Base-by-base conservation (phyloP, 2,797 vertebrate species). In the Leuciscus waleckii region DNA sequence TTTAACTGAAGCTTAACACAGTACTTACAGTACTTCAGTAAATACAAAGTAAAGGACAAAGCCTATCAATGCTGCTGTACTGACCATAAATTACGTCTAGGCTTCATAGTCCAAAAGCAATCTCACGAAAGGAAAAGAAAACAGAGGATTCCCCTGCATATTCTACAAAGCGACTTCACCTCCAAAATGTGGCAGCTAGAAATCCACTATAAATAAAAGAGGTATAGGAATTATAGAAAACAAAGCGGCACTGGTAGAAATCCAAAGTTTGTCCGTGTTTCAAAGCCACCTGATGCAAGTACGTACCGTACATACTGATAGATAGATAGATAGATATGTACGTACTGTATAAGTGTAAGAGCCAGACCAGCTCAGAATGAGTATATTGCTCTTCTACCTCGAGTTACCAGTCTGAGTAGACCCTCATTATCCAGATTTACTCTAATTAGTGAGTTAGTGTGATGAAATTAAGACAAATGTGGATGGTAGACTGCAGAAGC, bases 201-300 rank as follows among this genome's bases (percentile, higher is more conserved):
- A 90, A 92, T 83, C 85, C 78, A 85, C 90, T 88, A 81, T 70
- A 88, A 88, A 91, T 82, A 90, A 87, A 89, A 87, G 90, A 81
- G 87, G 87, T 88, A 56, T 88, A 71, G 76, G 85, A 82, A 89
- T 85, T 82, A 88, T 89, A 86, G 88, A 87, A 67, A 89, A 89
- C 86, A 80, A 82, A 87, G 61, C 51, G 87, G 85, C 87, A 79
- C 71, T 74, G 82, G 29, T 80, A 79, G 85, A 92, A 90, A 91
- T 67, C n/a, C 71, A 84, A 68, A 56, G 43, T 63, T 83, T 79
- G 88, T 88, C 82, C 41, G 21, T 70, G 73, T 80, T 88, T 71
- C 29, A 88, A 88, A 79, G 83, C 83, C 87, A 89, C 90, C 73
- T 90, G 93, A 93, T 91, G 92, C 90, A 90, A 89, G 90, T 67